A percentile compares a stretch with the other conserved stretches of the same genome.
phyloP scores from a whole-genome alignment of 2,113 vertebrate genomes.

The Cololabis saira region DNA sequence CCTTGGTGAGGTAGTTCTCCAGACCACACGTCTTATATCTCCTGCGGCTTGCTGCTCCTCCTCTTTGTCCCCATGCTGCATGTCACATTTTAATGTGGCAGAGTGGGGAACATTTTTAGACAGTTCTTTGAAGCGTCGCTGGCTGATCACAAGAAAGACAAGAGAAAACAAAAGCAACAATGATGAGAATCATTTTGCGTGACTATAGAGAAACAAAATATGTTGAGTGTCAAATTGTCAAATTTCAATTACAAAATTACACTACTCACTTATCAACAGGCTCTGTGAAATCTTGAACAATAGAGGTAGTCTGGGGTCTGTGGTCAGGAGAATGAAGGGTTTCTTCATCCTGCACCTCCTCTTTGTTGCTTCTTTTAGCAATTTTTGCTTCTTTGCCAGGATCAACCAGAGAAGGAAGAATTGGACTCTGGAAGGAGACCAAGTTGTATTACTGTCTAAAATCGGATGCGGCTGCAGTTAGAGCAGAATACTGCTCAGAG shows the following conservation, averaged over 20 bases:
- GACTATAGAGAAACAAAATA: too few species aligned
- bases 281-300: conserved; percentile 70
- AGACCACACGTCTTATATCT: not conserved
- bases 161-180: not conserved
- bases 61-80: not conserved
- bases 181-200: not conserved
- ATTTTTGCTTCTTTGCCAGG: not conserved
- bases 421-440: conserved; percentile 43
- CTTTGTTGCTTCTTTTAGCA: conserved; percentile 51
- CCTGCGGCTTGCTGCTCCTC: not conserved
- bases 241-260: too few species aligned
- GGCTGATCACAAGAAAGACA: conserved; percentile 64
- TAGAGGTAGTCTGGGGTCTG: conserved; percentile 34
- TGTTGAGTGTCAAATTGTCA: too few species aligned
- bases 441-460: too few species aligned
- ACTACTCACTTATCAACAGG: conserved; percentile 83
- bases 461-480: too few species aligned
- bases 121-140: conserved; percentile 78
- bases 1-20: conserved; percentile 30
- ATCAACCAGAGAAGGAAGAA: conserved; percentile 17
- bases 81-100: conserved; percentile 19
- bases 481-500: too few species aligned
- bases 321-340: conserved; percentile 41
- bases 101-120: conserved; percentile 47
- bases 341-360: conserved; percentile 13